Conservation (phyloP, 2,113 vertebrate species). For the Mola mola region DNA sequence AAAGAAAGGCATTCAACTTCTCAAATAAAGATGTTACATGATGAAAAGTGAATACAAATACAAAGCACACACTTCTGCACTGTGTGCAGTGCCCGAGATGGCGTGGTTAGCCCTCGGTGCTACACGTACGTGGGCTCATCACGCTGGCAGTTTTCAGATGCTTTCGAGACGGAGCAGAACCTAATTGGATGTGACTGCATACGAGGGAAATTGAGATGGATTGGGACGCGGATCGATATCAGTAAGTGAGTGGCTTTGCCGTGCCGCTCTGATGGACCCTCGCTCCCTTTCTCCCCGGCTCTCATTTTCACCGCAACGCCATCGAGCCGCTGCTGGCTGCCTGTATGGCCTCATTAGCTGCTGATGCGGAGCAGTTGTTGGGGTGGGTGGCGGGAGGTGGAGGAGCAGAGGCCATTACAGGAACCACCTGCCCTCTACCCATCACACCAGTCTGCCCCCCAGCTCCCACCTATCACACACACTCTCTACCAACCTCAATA, state of each 20-base stretch:
- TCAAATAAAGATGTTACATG: conserved; percentile 61
- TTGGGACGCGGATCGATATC: conserved; percentile 68
- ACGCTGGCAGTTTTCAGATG: conserved; percentile 13
- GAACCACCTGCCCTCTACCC: conserved; percentile 66
- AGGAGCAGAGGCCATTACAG: conserved; percentile 67
- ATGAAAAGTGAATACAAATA: too few species aligned
- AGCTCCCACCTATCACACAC: conserved; percentile 41
- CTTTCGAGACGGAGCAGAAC: conserved; percentile 21
- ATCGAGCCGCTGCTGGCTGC: conserved; percentile 52
- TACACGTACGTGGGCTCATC: too few species aligned
- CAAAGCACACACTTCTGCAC: not conserved
- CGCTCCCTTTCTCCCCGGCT: conserved; percentile 27
- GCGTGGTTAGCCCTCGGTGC: too few species aligned
- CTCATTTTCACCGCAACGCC: conserved; percentile 59
- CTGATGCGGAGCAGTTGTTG: too few species aligned
- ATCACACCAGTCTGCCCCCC: conserved; percentile 35
- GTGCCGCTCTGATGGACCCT: conserved; percentile 28
- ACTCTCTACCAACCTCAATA: conserved; percentile 62
- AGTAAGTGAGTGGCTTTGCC: conserved; percentile 64
- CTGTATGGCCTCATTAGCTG: conserved; percentile 61
- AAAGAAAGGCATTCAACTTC: conserved; percentile 50
- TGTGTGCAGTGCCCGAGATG: not conserved
- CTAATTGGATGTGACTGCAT: conserved; percentile 61
- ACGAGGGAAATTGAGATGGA: conserved; percentile 74
- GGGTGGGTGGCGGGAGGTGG: conserved; percentile 22